These are phyloP conservation scores for Oplegnathus fasciatus DNA, from an alignment of 2,113 vertebrate genomes.

Conservation along the genomic window DNA sequence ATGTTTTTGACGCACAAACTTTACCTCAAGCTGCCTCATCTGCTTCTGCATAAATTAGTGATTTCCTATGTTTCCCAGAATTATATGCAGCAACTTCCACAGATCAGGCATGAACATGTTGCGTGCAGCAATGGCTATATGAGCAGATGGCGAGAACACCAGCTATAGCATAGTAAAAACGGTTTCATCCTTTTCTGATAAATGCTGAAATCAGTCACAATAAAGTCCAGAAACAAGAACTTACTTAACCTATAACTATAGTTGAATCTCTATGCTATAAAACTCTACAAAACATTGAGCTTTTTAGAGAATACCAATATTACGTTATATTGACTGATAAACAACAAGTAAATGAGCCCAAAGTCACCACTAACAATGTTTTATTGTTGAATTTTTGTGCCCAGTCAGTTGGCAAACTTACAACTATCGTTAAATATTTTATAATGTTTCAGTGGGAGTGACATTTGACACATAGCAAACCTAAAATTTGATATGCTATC, in stretches of 20 bases:
- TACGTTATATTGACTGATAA: constrained; percentile 1
- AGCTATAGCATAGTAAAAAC: constrained; percentile 7
- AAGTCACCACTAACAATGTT: not conserved
- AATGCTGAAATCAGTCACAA: not conserved
- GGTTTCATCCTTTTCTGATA: not conserved
- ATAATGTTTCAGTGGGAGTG: not conserved
- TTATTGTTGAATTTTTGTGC: not conserved
- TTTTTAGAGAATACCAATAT: not conserved
- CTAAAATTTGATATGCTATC: not conserved
- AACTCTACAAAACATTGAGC: not conserved
- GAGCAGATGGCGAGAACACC: constrained; percentile 29
- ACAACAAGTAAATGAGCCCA: not conserved
- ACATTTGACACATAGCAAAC: not conserved
- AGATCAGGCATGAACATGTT: constrained; percentile 24
- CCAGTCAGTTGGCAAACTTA: not conserved
- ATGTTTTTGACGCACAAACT: not conserved
- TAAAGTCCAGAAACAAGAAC: not conserved
- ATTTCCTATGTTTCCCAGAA: constrained; percentile 13
- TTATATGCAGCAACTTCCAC: not conserved
- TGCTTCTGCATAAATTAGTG: not conserved
- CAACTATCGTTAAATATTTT: not conserved
- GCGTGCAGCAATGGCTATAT: not conserved
- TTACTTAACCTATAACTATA: not conserved
- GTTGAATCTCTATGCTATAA: not conserved
- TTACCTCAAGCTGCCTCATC: not conserved